Percentiles rank a stretch among this genome's conserved stretches.
These are phyloP conservation scores for Acrocephalus arundinaceus DNA, from an alignment of 2,113 vertebrate species.

Conservation along the genomic window DNA sequence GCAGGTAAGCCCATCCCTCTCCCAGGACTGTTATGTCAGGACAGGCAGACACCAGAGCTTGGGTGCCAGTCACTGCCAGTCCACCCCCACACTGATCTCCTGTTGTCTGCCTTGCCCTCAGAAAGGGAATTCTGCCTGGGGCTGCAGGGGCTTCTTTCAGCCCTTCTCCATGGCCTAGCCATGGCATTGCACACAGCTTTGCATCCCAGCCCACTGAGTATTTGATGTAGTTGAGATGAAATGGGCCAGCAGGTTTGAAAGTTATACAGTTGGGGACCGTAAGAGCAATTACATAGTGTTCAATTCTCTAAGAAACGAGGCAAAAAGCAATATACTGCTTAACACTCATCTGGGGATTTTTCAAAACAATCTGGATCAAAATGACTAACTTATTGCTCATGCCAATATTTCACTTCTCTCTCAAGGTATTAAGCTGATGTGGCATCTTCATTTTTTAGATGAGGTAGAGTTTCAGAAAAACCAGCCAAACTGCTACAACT, in stretches of 20 bases:
- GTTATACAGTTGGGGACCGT: rapidly evolving
- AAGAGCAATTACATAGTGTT: background rate
- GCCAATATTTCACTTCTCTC: background rate
- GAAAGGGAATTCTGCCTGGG: background rate
- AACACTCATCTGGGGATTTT: background rate
- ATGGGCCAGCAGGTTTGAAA: background rate
- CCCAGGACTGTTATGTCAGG: background rate
- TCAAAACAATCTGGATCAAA: background rate
- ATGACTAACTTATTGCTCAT: background rate
- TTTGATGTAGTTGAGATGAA: background rate
- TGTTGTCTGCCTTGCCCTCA: background rate
- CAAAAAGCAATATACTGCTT: background rate
- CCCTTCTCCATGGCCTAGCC: background rate
- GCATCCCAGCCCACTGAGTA: background rate
- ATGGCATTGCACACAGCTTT: background rate
- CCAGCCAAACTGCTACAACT: background rate
- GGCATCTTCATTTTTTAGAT: background rate
- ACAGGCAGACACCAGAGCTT: background rate
- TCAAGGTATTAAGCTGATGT: background rate
- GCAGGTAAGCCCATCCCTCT: background rate
- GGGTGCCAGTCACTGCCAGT: background rate
- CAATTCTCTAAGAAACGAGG: background rate
- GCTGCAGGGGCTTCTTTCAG: background rate
- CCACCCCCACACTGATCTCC: background rate
- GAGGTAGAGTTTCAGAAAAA: background rate